Evolutionary conservation across 2,797 vertebrate species (phyloP).

Genomic region (Lindbergichthys nudifrons): DNA sequence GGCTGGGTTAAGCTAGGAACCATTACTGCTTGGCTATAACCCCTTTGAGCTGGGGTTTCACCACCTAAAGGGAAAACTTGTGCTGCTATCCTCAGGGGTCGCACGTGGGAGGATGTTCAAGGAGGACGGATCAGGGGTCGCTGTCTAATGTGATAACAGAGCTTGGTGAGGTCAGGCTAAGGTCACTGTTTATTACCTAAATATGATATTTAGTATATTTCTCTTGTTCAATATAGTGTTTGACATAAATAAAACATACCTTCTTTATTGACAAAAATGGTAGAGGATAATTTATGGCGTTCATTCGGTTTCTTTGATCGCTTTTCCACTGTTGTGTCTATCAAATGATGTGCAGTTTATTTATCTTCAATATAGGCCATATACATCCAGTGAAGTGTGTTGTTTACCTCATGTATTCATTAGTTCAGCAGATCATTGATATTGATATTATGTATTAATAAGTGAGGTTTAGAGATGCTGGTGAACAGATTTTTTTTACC

Average conservation of each 20-base stretch:
- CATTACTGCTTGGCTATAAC: conserved; percentile 79
- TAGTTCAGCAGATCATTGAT: background rate
- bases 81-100: conserved; percentile 56
- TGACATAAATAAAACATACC: background rate
- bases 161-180: conserved; percentile 47
- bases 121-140: conserved; percentile 44
- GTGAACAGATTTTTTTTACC: background rate
- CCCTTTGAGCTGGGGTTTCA: conserved; percentile 73
- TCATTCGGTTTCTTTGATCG: conserved; percentile 14
- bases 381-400: background rate
- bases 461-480: background rate
- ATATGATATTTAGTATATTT: conserved; percentile 39
- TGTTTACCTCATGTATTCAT: background rate
- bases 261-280: background rate
- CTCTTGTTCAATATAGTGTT: conserved; percentile 27
- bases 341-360: conserved; percentile 1
- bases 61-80: conserved; percentile 63
- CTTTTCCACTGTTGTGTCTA: background rate
- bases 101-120: conserved; percentile 60
- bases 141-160: conserved; percentile 54
- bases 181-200: conserved; percentile 53
- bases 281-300: background rate
- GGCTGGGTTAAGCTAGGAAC: conserved; percentile 74
- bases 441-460: background rate
- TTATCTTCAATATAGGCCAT: conserved; percentile 1